Conservation (phyloP, 2,797 vertebrate genomes). For the Orientallactaga sibirica region DNA sequence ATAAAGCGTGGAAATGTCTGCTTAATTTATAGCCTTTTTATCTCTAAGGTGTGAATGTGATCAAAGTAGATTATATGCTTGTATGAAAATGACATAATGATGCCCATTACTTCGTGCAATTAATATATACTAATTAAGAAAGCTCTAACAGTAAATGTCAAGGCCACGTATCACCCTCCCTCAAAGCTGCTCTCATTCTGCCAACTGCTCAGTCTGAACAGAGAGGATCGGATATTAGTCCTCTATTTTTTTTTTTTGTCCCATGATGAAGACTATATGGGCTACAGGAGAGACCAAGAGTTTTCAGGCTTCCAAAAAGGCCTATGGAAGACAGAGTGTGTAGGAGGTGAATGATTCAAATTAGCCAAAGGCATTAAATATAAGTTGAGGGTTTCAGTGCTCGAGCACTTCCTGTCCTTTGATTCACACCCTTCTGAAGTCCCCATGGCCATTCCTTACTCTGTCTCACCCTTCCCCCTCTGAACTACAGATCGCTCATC, state of each 20-base stretch:
- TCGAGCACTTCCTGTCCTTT: not conserved
- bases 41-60: not conserved
- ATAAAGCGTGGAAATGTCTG: too few relatives aligned
- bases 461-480: not conserved
- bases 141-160: not conserved
- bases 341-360: not conserved
- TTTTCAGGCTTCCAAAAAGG: accelerated
- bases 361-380: accelerated
- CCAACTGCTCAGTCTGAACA: not conserved
- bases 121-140: not conserved
- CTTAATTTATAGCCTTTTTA: too few relatives aligned
- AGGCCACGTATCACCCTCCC: accelerated
- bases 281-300: not conserved
- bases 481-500: not conserved
- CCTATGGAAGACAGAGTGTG: accelerated
- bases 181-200: accelerated
- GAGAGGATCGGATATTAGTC: not conserved
- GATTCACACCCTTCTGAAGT: not conserved
- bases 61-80: not conserved
- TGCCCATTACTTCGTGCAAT: not conserved
- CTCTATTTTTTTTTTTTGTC: too few relatives aligned
- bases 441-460: accelerated
- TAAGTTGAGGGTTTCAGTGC: accelerated
- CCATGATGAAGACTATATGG: accelerated
- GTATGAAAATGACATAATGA: not conserved